Evolutionary conservation across 2,113 vertebrate genomes (phyloP), one percentile per base, ranked within the genome.

Genomic region (Phyllostomus discolor): DNA sequence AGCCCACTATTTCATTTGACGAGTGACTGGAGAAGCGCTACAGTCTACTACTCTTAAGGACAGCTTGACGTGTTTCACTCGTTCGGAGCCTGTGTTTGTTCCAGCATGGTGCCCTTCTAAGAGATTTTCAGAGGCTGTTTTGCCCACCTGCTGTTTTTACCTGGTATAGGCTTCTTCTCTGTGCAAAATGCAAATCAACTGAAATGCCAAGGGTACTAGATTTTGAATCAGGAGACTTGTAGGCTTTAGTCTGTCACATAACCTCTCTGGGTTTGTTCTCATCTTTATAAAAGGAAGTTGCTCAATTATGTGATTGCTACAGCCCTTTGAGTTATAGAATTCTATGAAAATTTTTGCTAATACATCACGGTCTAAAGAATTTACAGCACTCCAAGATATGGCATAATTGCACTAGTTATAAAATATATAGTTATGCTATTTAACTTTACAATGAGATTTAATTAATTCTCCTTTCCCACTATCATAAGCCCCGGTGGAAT

Each of bases 371-470:
- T 89, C 33, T 76, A 84, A 79, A 80, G 75, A 92, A 95, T 91
- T 97, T 83, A 92, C 48, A 91, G 5, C 3, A 4, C 57, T 91
- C 75, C 12, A n/a, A 86, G 91, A 93, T 76, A 96, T 80, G 69
- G 43, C 86, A 86, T 83, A 95, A 87, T 80, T 89, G 64, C 16
- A 54, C 67, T 54, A 28, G 59, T 67, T 95, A 83, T 82, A 88
- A 95, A 96, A 87, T 87, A 95, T 76, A 80, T 41, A 83, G 79
- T 59, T 80, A 76, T 20, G 86, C 79, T 75, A 54, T 81, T 96
- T 94, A 95, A 93, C 83, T 91, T 94, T 91, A 83, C 79, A 89
- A 70, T 80, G 91, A 67, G 50, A 94, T 93, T 88, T 96, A 95
- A 96, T 96, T 96, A 95, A 84, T 48, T 91, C 78, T 92, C 66